A percentile compares a stretch with the other conserved stretches of the same genome.
phyloP scores from a whole-genome alignment of 2,113 vertebrate genomes.

The Mungos mungo region DNA sequence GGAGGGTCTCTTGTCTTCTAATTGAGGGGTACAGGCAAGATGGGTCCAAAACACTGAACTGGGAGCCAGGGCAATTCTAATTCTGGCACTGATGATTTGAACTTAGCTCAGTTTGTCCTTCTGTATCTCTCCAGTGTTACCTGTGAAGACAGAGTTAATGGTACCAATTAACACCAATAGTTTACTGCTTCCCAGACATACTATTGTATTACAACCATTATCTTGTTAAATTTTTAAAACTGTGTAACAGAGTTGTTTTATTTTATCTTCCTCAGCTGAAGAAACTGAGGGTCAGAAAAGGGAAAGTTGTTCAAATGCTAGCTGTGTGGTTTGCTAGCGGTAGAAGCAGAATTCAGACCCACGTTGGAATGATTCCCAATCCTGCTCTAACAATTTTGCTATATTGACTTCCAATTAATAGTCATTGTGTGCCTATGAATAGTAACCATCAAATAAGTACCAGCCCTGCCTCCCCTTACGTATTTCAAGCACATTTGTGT shows the following conservation, averaged over 20 bases:
- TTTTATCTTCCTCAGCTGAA: background rate
- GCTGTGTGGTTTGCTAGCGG: background rate
- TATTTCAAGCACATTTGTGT: background rate
- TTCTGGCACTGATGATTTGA: background rate
- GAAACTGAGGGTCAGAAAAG: background rate
- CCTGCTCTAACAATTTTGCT: background rate
- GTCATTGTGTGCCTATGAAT: background rate
- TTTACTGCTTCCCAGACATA: background rate
- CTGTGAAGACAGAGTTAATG: background rate
- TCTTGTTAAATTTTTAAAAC: background rate
- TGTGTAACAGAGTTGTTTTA: background rate
- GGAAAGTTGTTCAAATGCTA: background rate
- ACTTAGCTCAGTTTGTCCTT: background rate
- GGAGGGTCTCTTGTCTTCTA: background rate
- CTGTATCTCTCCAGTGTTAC: background rate
- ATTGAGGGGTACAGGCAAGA: background rate
- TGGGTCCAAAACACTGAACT: background rate
- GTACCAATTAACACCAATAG: background rate
- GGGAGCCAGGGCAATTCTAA: background rate
- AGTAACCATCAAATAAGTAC: background rate
- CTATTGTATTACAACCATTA: background rate
- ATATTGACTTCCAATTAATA: background rate
- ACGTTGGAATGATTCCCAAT: background rate
- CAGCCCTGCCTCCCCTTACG: background rate
- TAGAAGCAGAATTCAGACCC: background rate